Evolutionary conservation across 2,797 vertebrate genomes (phyloP).

Genomic region (Xyrichtys novacula): DNA sequence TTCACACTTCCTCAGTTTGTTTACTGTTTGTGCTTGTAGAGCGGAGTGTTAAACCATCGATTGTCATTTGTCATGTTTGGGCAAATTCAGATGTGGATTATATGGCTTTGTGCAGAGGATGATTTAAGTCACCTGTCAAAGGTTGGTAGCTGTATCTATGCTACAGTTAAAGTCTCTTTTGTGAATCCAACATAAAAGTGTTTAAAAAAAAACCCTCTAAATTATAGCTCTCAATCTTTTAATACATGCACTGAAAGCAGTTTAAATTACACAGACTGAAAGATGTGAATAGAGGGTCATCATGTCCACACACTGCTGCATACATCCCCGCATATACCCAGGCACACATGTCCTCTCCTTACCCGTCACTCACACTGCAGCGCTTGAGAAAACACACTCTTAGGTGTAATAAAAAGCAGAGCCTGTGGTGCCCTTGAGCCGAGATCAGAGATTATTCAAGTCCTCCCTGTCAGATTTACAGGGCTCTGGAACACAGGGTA

Average conservation of each 20-base stretch:
- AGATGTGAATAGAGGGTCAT: constrained; percentile 18
- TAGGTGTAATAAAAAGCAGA: constrained; percentile 61
- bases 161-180: no score
- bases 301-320: neutral
- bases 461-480: constrained; percentile 65
- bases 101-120: no score
- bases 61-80: no score
- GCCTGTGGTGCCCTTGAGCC: constrained; percentile 66
- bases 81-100: no score
- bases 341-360: neutral
- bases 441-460: constrained; percentile 62
- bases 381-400: constrained; percentile 58
- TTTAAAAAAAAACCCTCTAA: neutral
- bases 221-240: neutral
- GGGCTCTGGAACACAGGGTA: constrained; percentile 34
- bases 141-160: neutral
- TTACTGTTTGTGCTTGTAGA: no score
- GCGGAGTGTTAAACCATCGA: no score
- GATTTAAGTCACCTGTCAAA: neutral
- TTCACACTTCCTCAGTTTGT: no score
- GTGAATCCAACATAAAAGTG: neutral
- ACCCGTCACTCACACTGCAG: constrained; percentile 39
- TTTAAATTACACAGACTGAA: neutral
- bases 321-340: neutral
- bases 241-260: neutral